Evolutionary conservation across 2,113 vertebrate species (phyloP).

Genomic region (Cygnus buccinator): DNA sequence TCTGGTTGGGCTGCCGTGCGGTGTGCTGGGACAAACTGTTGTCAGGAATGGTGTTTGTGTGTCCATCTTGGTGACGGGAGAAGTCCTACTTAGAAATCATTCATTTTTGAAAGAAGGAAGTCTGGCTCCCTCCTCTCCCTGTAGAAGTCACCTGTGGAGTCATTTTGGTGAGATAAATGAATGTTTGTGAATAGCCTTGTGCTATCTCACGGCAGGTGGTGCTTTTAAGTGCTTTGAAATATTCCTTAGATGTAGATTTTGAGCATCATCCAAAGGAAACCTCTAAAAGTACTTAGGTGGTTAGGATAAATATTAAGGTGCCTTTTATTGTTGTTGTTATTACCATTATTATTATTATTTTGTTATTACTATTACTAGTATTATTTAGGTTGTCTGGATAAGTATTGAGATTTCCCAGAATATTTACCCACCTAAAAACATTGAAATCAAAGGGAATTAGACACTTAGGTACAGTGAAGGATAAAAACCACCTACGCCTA

Average conservation of each 20-base stretch:
- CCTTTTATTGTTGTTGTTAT: background rate
- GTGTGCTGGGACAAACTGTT: background rate
- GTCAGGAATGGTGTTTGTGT: background rate
- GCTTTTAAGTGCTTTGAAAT: background rate
- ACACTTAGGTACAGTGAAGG: background rate
- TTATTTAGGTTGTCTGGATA: background rate
- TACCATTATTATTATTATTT: background rate
- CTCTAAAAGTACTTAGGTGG: background rate
- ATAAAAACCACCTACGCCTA: background rate
- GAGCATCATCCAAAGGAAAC: background rate
- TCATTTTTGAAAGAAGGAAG: background rate
- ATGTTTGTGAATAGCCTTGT: background rate
- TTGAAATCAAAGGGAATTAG: background rate
- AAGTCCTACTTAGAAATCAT: background rate
- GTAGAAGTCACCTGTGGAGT: background rate
- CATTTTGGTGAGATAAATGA: background rate
- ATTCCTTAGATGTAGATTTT: background rate
- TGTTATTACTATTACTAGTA: background rate
- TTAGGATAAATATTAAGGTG: background rate
- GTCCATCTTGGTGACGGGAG: background rate
- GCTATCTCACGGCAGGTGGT: background rate
- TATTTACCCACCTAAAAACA: background rate
- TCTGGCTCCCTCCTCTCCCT: background rate
- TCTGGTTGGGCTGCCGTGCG: accelerated
- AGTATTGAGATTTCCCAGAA: background rate